Evolutionary conservation across 1,140 invertebrate species (phyloP).

Genomic region (Habropoda laboriosa): DNA sequence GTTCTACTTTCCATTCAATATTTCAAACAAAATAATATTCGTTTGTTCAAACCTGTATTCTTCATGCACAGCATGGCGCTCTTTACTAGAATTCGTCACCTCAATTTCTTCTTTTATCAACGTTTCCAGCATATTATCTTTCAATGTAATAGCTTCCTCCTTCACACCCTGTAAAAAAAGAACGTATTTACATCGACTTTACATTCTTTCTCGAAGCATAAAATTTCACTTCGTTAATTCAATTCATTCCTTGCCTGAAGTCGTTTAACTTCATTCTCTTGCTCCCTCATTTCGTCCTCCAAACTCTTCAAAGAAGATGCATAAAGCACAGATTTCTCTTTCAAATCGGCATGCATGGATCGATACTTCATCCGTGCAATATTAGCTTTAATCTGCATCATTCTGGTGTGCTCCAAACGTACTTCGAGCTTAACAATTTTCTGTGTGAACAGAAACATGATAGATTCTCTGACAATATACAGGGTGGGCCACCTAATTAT

Average conservation of each 20-base stretch:
- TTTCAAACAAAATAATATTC: background rate
- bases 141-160: constrained; percentile 86
- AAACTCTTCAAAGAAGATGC: constrained; percentile 87
- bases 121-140: constrained; percentile 85
- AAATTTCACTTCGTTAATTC: background rate
- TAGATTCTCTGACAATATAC: background rate
- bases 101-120: constrained; percentile 86
- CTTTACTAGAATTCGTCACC: constrained; percentile 84
- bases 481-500: too few species aligned
- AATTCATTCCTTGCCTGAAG: constrained; percentile 75
- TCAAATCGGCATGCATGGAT: constrained; percentile 86
- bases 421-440: constrained; percentile 85
- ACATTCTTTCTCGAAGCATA: too few species aligned
- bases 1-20: too few species aligned
- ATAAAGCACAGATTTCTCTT: constrained; percentile 87
- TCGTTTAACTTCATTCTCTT: constrained; percentile 87
- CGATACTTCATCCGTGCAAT: constrained; percentile 89
- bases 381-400: constrained; percentile 90
- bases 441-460: constrained; percentile 78
- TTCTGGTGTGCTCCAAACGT: constrained; percentile 85
- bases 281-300: constrained; percentile 85
- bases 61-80: constrained; percentile 84
- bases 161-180: constrained; percentile 82
- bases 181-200: background rate
- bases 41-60: constrained; percentile 75